Evolutionary conservation across 2,113 vertebrate genomes (phyloP).

Genomic region (Anthoscopus minutus): DNA sequence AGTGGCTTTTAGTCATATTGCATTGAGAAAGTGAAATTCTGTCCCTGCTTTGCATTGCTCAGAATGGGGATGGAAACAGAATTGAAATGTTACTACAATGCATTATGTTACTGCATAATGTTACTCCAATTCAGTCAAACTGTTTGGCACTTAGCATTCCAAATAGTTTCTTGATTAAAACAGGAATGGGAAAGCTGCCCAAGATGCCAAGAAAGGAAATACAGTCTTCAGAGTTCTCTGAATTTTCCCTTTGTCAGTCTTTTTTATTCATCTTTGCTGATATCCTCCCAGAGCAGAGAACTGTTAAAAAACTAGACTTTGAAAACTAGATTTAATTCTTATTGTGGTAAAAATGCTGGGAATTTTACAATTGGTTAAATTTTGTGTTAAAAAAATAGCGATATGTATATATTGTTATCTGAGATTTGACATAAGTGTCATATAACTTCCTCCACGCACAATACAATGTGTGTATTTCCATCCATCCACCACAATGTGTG

Average conservation of each 20-base stretch:
- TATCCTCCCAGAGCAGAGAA: neutral
- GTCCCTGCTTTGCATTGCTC: neutral
- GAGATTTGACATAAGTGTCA: neutral
- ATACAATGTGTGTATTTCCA: neutral
- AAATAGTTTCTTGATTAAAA: neutral
- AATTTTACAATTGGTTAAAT: neutral
- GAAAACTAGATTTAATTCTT: neutral
- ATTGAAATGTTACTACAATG: neutral
- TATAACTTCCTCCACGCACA: neutral
- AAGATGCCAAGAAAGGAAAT: neutral
- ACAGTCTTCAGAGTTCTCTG: neutral
- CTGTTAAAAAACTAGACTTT: neutral
- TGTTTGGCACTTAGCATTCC: neutral
- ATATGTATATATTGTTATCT: neutral
- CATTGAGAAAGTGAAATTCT: neutral
- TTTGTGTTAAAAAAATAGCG: neutral
- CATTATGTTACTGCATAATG: too few relatives aligned
- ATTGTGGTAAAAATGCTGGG: neutral
- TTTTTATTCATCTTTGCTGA: neutral
- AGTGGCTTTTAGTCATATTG: neutral
- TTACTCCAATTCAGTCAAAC: neutral
- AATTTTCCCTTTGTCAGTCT: neutral
- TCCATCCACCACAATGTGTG: neutral
- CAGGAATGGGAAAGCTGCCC: neutral
- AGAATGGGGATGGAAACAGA: neutral